Evolutionary conservation across 2,888 invertebrate genomes (phyloP), one percentile per base, ranked within the genome.

Genomic region (Erebia ligea): DNA sequence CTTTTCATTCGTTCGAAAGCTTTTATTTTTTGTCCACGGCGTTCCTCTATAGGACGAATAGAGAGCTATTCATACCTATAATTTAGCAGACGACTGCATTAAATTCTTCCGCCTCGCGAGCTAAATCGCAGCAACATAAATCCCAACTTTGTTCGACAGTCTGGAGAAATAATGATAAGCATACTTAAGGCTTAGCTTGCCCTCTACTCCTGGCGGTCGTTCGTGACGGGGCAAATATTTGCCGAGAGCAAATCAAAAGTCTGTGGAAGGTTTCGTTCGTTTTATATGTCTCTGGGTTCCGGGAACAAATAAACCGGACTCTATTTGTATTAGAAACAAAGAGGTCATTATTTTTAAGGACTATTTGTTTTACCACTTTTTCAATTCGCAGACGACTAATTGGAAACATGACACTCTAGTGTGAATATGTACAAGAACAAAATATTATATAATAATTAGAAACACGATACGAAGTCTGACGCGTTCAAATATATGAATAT

Each of bases 211-310:
- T 58, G 48, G 42, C 54, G 50, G n/a, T 63, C 50, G 62, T 68
- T 64, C 67, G 54, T 64, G 67, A 50, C 61, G 64, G 57, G 25
- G 64, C 42, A 69, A 69, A 71, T 73, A 69, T 73, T 73, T 68
- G 64, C 67, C 56, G 58, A 6, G 68, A 63, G 58, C 57, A 67
- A 68, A 68, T 66, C 68, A 57, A 34, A 25, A 19, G 63, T 71
- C 73, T 68, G 68, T 48, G 54, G 56, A 42, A 48, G 50, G 25
- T 63, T 67, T 69, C 59, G 54, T 68, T 34, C 42, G 45, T 68
- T 68, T 62, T 71, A 64, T 57, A 67, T 63, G 48, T 64, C 71
- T 67, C 48, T 56, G 42, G 50, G n/a, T 50, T 63, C 52, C 17
- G 8, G 52, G 34, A n/a, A 64, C 52, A 52, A 52, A 64, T 64